Base-by-base conservation (phyloP, 2,888 invertebrate genomes). In the Mythimna albipuncta region DNA sequence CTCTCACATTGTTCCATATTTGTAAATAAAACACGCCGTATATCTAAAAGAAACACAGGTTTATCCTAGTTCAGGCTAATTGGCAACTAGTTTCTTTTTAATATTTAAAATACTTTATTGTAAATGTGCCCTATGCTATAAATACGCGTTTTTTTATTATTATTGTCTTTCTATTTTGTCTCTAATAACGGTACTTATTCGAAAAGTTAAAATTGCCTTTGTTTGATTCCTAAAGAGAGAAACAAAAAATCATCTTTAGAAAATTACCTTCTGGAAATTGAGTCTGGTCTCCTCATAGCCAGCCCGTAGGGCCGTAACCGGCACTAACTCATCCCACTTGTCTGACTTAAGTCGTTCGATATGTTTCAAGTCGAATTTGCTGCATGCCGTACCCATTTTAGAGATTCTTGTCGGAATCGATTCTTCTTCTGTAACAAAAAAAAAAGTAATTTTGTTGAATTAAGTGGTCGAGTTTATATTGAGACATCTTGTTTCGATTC, bases 231-330 rank as follows among this genome's bases (percentile, higher is more conserved):
- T 16, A 62, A 61, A 67, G 10, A 47, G 35, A 64, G 26, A 62
- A 65, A 66, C 13, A 26, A 35, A 61, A 69, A 58, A 62, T 50
- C 16, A 57, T 79, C 19, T 68, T 77, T 50, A 58, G 16, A 16
- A 68, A 66, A 75, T 79, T 88, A 96, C 94, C 93, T 96, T 94
- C 85, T 97, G 96, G 84, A 94, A 97, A 88, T 97, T 97, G 81
- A 96, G 95, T 79, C 97, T 95, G 0, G 97, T 97, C n/a, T 96
- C 96, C 71, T 95, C 94, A 86, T 97, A 96, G 16, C 97, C 97
- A 0, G 97, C 94, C 68, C 93, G 90, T 19, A 97, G 91, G 44
- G 92, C 90, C 11, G 96, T 96, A 89, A 95, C 93, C 2, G 97
- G 96, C 10, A 97, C 95, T 69, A 97, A 93, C 85, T 96, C 96